These are phyloP conservation scores for Seriola quinqueradiata DNA, from an alignment of 2,113 vertebrate species.

Conservation along the genomic window DNA sequence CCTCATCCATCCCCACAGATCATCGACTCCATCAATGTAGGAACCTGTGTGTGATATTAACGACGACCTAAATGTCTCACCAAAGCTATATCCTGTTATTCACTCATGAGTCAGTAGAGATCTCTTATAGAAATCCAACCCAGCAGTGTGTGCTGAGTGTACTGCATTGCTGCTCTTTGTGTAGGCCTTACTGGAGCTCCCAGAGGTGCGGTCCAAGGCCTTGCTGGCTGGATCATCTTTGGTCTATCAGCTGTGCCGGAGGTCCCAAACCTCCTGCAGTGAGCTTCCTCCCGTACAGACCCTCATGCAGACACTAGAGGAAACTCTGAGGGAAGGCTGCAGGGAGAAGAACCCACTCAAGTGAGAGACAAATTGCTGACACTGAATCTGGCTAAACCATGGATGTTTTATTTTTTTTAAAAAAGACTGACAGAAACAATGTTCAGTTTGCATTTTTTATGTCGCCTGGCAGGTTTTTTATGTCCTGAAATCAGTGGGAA, in stretches of 20 bases:
- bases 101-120: neutral
- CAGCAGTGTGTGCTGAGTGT: neutral
- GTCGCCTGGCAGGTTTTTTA: slow-evolving; percentile 80
- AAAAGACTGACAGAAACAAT: neutral
- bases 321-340: slow-evolving; percentile 79
- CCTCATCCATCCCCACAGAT: slow-evolving; percentile 84
- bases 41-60: slow-evolving; percentile 39
- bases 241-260: slow-evolving; percentile 85
- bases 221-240: slow-evolving; percentile 86
- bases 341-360: slow-evolving; percentile 43
- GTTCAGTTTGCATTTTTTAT: slow-evolving; percentile 7
- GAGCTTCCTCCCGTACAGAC: slow-evolving; percentile 81
- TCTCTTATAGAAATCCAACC: neutral
- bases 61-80: neutral
- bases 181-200: slow-evolving; percentile 85
- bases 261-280: slow-evolving; percentile 72
- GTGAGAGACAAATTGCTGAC: neutral
- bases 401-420: neutral
- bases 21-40: slow-evolving; percentile 86
- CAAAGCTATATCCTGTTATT: neutral
- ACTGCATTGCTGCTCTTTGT: slow-evolving; percentile 26
- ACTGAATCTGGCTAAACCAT: neutral
- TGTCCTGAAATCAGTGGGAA: slow-evolving; percentile 89
- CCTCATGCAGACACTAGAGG: slow-evolving; percentile 80
- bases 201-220: slow-evolving; percentile 74